Evolutionary conservation across 2,888 invertebrate species (phyloP), one percentile per base, ranked within the genome.

Genomic region (Macropis europaea): DNA sequence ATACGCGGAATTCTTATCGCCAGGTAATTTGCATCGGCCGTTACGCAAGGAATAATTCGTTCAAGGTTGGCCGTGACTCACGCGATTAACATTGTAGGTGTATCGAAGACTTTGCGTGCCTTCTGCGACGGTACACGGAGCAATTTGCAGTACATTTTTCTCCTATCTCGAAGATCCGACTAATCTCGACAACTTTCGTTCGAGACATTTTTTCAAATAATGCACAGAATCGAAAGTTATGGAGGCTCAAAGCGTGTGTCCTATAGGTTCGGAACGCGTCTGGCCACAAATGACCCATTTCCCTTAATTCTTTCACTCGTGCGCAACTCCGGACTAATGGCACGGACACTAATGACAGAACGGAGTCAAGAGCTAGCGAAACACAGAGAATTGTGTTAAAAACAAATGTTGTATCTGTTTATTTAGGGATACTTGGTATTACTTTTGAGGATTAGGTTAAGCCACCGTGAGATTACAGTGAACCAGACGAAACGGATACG

Each of bases 11-110:
- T 42, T 28, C 38, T 66, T 64, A 43, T 63, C 34, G 50, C 11
- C 1, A 3, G 5, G 6, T 15, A 22, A 63, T 63, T 64, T 26
- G 26, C 64, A 24, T 24, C n/a, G 22, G 22, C 13, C 19, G 32
- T 64, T 66, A 66, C 34, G 64, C 64, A 64, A 66, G 15, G 50
- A 43, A 66, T 42, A 36, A 50, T 50, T 50, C 34, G 42, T n/a
- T 13, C 50, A 50, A 66, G 50, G 64, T 42, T 63, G 34, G 1
- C 26, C 9, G 22, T 32, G 64, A 64, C 28, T 64, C 64, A 59
- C 36, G 62, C 43, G 45, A 47, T 57, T 47, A 45, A 38, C 22
- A 42, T 22, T 11, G 22, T n/a, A n/a, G n/a, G n/a, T n/a, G n/a
- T n/a, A n/a, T n/a, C n/a, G n/a, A n/a, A n/a, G n/a, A n/a, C n/a